Conservation (phyloP, 2,113 vertebrate genomes). For the Brachyistius frenatus region DNA sequence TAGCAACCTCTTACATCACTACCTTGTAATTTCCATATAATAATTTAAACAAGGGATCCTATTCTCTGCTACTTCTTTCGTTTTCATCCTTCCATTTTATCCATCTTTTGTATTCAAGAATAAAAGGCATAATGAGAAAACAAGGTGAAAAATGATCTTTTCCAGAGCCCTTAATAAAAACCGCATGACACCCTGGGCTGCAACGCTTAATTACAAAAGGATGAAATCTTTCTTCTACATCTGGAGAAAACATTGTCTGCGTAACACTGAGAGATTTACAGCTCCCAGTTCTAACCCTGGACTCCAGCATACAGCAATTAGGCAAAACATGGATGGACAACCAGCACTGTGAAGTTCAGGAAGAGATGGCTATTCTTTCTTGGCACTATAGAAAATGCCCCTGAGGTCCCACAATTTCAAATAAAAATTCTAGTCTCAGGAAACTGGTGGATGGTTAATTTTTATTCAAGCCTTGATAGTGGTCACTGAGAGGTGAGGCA, state of each 20-base stretch:
- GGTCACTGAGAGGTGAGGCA: conserved; percentile 39
- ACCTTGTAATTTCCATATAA: conserved; percentile 73
- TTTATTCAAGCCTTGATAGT: conserved; percentile 26
- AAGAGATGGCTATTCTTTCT: conserved; percentile 63
- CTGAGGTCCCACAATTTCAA: conserved; percentile 47
- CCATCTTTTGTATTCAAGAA: conserved; percentile 74
- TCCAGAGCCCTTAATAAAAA: conserved; percentile 86
- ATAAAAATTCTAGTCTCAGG: conserved; percentile 50
- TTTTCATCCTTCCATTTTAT: conserved; percentile 67
- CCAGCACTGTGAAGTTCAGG: conserved; percentile 67
- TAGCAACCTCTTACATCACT: conserved; percentile 71
- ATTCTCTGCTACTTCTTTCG: conserved; percentile 58
- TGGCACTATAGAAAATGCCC: conserved; percentile 28
- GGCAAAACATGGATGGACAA: conserved; percentile 79
- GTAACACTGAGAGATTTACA: conserved; percentile 86
- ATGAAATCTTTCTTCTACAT: conserved; percentile 88
- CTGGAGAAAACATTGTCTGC: conserved; percentile 86
- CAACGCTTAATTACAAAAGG: conserved; percentile 89
- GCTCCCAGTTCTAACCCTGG: conserved; percentile 80
- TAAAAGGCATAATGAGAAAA: conserved; percentile 87
- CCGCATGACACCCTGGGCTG: conserved; percentile 86
- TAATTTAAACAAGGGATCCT: conserved; percentile 70
- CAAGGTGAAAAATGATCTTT: conserved; percentile 87
- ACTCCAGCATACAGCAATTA: conserved; percentile 83
- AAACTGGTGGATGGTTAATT: conserved; percentile 33